Evolutionary conservation across 2,113 vertebrate species (phyloP).

Genomic region (Rhabdomys dilectus): DNA sequence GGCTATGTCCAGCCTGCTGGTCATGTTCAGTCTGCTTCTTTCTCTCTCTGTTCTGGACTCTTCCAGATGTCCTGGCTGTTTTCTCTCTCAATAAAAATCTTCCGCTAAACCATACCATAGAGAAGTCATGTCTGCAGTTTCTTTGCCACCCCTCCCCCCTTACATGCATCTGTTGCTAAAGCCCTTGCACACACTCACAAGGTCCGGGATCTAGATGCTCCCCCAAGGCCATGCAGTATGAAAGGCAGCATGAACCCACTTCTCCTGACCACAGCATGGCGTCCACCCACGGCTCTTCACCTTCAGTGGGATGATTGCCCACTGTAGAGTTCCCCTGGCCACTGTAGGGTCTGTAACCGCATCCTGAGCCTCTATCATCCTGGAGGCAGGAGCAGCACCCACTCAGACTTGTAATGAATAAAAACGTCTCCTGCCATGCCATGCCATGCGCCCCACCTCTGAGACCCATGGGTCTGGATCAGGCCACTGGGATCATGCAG

Average conservation of each 20-base stretch:
- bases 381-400: background rate
- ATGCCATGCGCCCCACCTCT: background rate
- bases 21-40: background rate
- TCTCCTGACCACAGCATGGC: background rate
- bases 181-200: background rate
- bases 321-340: rapidly evolving
- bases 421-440: background rate
- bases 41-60: background rate
- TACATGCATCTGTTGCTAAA: background rate
- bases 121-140: background rate
- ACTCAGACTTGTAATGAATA: background rate
- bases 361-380: background rate
- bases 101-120: background rate
- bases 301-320: rapidly evolving
- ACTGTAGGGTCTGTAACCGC: rapidly evolving
- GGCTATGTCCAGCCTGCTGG: background rate
- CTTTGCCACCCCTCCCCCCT: background rate
- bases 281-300: background rate
- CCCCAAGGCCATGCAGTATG: background rate
- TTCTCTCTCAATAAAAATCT: background rate
- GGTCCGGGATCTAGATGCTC: background rate
- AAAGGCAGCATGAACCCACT: background rate
- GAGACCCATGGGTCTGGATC: background rate
- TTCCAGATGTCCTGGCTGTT: background rate
- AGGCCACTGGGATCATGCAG: rapidly evolving